A percentile compares a stretch with the other conserved stretches of the same genome.
These are phyloP conservation scores for Ricordea florida DNA, from an alignment of 92 coral and sea anemone genomes.

Conservation along the genomic window DNA sequence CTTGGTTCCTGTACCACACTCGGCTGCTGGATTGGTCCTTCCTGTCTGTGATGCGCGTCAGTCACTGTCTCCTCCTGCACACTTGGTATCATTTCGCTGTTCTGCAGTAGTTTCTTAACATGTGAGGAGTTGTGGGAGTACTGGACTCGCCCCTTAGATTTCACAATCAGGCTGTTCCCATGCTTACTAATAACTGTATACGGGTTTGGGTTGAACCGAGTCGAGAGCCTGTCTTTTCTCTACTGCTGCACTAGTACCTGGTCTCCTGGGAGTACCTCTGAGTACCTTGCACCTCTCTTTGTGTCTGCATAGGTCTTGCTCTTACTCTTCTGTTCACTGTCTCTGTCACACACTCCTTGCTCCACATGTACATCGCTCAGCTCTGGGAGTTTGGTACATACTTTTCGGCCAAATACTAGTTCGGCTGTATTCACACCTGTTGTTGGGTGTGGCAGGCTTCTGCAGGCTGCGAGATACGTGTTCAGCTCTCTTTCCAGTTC, in stretches of 20 bases:
- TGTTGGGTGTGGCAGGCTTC: constrained; percentile 26
- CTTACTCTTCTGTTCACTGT: constrained; percentile 46
- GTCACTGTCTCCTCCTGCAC: neutral
- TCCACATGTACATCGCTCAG: constrained; percentile 20
- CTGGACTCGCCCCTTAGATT: constrained; percentile 34
- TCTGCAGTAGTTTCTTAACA: constrained; percentile 22
- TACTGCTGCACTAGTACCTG: constrained; percentile 43
- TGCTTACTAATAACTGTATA: constrained; percentile 31
- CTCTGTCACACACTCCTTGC: constrained; percentile 34
- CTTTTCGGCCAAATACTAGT: constrained; percentile 5
- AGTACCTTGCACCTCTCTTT: constrained; percentile 9
- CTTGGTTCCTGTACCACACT: neutral
- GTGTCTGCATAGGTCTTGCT: constrained; percentile 47
- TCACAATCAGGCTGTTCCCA: constrained; percentile 35
- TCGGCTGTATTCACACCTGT: constrained; percentile 40
- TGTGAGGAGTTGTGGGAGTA: constrained; percentile 36
- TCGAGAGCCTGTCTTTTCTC: constrained; percentile 29
- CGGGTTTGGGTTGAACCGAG: constrained; percentile 26
- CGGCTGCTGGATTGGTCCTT: neutral
- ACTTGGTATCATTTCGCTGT: neutral
- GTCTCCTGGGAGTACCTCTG: constrained; percentile 37
- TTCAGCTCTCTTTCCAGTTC: too few species aligned
- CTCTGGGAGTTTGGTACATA: constrained; percentile 34
- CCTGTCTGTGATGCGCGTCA: neutral
- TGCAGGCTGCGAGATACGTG: constrained; percentile 20